Evolutionary conservation across 2,888 invertebrate species (phyloP), one percentile per base, ranked within the genome.

Genomic region (Zelleria hepariella): DNA sequence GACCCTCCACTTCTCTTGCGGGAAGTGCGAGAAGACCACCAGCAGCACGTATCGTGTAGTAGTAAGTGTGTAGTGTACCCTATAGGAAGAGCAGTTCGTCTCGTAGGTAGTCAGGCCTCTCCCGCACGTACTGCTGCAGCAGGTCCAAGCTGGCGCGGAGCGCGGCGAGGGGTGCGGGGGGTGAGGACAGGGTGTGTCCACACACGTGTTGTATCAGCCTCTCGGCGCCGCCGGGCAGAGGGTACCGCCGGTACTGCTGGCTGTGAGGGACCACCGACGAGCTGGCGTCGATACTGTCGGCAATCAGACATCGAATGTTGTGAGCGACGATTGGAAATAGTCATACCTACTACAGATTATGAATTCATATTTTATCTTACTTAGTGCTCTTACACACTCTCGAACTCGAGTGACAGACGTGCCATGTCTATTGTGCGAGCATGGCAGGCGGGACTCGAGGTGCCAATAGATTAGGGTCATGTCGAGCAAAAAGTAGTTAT

Each of bases 191-290:
- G 26, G 32, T 27, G 7, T 2, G 27, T 5, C 60, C 64, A 18
- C 64, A 59, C 58, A 79, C 59, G 70, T 77, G 69, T 0, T 2
- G 61, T 55, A 72, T 67, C 59, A 84, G 77, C 51, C 65, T 63
- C 21, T 51, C 10, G 2, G 69, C 68, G 21, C 74, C 78, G 23
- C 2, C 67, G 1, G 85, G 84, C 67, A 86, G 73, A 65, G 4
- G n/a, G 77, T 84, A 86, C 62, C 85, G 81, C 0, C 78, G 75
- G 74, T 68, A 80, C 32, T 80, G 73, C 2, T 80, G 80, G 60
- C 81, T 66, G 47, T 62, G 58, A 20, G 72, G 75, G 24, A 78
- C 49, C 61, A 74, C 48, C 54, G 84, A 81, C 21, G 72, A 69
- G 25, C 67, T 60, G 25, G 77, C 62, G 10, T 63, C 72, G 54